Evolutionary conservation across 2,888 invertebrate genomes (phyloP).

Genomic region (Tetheella fluctuosa): DNA sequence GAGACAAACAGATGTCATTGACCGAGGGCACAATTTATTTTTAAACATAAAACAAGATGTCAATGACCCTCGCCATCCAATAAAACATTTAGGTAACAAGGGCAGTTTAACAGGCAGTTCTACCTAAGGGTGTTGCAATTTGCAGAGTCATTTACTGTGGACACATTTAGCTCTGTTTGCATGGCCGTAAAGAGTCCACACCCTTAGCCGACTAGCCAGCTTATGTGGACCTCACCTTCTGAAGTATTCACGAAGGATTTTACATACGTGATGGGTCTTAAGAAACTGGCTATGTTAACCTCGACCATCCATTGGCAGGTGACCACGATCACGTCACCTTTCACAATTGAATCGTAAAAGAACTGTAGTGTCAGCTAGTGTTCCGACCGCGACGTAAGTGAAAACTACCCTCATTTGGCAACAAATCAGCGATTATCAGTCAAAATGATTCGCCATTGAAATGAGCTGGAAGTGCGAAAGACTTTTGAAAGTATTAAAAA

Average conservation of each 20-base stretch:
- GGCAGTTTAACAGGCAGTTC: slow-evolving; percentile 64
- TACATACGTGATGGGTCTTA: slow-evolving; percentile 34
- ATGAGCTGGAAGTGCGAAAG: slow-evolving; percentile 41
- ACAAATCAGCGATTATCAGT: slow-evolving; percentile 18
- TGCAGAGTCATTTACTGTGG: slow-evolving; percentile 70
- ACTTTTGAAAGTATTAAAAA: slow-evolving; percentile 44
- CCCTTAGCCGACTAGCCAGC: slow-evolving; percentile 63
- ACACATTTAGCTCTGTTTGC: slow-evolving; percentile 75
- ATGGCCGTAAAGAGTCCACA: slow-evolving; percentile 74
- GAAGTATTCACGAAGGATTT: slow-evolving; percentile 8
- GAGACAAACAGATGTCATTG: slow-evolving; percentile 10
- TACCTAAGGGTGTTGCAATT: slow-evolving; percentile 70
- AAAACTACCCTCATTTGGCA: slow-evolving; percentile 50
- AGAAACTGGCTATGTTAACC: slow-evolving; percentile 49
- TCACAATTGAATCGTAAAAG: slow-evolving; percentile 66
- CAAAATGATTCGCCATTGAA: slow-evolving; percentile 22
- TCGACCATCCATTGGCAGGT: slow-evolving; percentile 66
- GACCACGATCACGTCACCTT: slow-evolving; percentile 69
- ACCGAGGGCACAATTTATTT: slow-evolving; percentile 34
- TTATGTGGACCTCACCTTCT: slow-evolving; percentile 38
- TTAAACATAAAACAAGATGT: slow-evolving; percentile 37
- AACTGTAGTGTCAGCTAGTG: slow-evolving; percentile 63
- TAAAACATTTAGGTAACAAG: slow-evolving; percentile 54
- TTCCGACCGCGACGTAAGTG: slow-evolving; percentile 50
- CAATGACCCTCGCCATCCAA: slow-evolving; percentile 47